A percentile compares a stretch with the other conserved stretches of the same genome.
Conservation (phyloP, 2,113 vertebrate genomes). For the Ageneiosus marmoratus region DNA sequence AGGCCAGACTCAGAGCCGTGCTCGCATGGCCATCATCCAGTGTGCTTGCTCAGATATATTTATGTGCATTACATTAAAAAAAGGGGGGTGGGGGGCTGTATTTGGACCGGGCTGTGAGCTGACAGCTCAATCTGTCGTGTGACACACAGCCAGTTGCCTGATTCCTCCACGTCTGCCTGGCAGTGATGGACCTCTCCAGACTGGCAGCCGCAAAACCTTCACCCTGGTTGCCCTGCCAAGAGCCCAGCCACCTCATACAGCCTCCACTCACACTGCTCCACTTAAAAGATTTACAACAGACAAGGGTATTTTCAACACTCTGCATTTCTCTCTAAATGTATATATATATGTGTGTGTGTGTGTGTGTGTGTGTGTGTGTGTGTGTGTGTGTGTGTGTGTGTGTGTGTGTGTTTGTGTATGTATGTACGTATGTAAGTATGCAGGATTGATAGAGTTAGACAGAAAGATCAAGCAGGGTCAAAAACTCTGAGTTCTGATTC, state of each 20-base stretch:
- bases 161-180: conserved; percentile 52
- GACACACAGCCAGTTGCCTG: conserved; percentile 51
- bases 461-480: conserved; percentile 34
- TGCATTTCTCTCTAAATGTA: conserved; percentile 21
- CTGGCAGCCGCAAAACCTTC: conserved; percentile 43
- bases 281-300: conserved; percentile 49
- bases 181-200: conserved; percentile 47
- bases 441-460: conserved; percentile 17
- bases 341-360: conserved; percentile 15
- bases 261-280: conserved; percentile 36
- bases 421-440: not conserved
- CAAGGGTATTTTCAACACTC: conserved; percentile 26
- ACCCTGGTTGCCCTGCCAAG: conserved; percentile 46
- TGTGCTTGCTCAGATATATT: conserved; percentile 45
- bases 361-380: not conserved
- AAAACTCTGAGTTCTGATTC: conserved; percentile 19
- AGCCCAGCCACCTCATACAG: conserved; percentile 25
- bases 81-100: conserved; percentile 29
- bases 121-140: conserved; percentile 55
- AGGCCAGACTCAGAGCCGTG: conserved; percentile 43
- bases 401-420: no score
- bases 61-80: conserved; percentile 52
- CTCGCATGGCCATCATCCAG: conserved; percentile 46
- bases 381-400: no score
- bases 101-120: conserved; percentile 45